Evolutionary conservation across 30 jellyfish, hydroid and myxozoan species (phyloP), one percentile per base, ranked within the genome.

Genomic region (Chironex yamaguchii): DNA sequence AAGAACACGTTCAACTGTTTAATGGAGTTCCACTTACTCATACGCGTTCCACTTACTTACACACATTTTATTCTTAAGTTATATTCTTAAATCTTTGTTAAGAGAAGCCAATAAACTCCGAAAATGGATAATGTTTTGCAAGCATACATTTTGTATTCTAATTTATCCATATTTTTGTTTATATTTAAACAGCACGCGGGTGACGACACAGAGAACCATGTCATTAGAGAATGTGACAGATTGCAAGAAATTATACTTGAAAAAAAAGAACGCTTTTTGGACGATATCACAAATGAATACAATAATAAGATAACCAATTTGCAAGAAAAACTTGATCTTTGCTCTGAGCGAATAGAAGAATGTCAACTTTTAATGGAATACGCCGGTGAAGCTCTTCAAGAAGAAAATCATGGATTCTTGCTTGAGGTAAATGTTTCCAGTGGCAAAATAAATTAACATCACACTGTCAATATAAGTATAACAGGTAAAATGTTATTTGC

Each of bases 141-240:
- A n/a, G n/a, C n/a, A n/a, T n/a, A n/a, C n/a, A n/a, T n/a, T n/a
- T n/a, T n/a, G n/a, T n/a, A n/a, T n/a, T n/a, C n/a, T n/a, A n/a
- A n/a, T n/a, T n/a, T n/a, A n/a, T n/a, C n/a, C n/a, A 28, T 14
- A 14, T 29, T 49, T 36, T 24, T 6, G 23, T 20, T 25, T 25
- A 20, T 71, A 28, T 30, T 6, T 54, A 26, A 74, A 11, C 23
- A 90, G 97, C 34, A 63, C 33, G 85, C 91, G 48, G 97, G 96
- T 24, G 49, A 42, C 67, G 95, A 82, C 34, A 84, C 92, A 0
- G 97, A 90, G 71, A 87, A 88, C 12, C 95, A 90, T 29, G 84
- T 90, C 36, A 90, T 64, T 17, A 75, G 97, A 27, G 89, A 90
- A 36, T 51, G 82, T 34, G 97, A 90, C 50, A 85, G 68, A 32